Percentiles rank a stretch among this genome's conserved stretches.
Conservation (phyloP, 2,797 vertebrate genomes). For the Tolypeutes matacus region DNA sequence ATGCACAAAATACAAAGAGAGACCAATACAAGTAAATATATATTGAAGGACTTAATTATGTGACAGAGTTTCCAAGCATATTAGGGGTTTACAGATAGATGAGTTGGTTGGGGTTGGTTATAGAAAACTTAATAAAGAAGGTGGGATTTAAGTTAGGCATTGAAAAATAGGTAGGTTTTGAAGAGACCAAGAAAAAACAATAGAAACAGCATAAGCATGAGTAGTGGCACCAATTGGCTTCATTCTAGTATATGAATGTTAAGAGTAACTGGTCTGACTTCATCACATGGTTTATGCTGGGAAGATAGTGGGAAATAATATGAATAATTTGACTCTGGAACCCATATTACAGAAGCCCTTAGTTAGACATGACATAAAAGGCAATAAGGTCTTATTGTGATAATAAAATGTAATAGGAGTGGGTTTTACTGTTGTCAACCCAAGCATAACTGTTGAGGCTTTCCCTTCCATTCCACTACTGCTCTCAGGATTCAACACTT, state of each 20-base stretch:
- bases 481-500: background rate
- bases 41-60: background rate
- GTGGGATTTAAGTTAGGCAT: background rate
- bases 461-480: background rate
- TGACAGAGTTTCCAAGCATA: background rate
- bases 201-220: background rate
- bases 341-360: background rate
- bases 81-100: background rate
- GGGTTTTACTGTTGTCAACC: background rate
- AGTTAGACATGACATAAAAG: background rate
- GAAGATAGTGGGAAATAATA: background rate
- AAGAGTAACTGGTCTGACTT: background rate
- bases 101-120: background rate
- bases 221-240: background rate
- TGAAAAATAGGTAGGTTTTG: background rate
- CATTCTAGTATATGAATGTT: background rate
- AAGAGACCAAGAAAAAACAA: background rate
- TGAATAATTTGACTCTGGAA: slow-evolving; percentile 26
- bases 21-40: background rate
- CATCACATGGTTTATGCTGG: background rate
- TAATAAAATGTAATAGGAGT: background rate
- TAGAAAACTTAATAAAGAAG: background rate
- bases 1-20: background rate
- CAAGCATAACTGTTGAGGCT: background rate
- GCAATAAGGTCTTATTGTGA: background rate